Conservation (phyloP, 2,797 vertebrate genomes). For the Xyrichtys novacula region DNA sequence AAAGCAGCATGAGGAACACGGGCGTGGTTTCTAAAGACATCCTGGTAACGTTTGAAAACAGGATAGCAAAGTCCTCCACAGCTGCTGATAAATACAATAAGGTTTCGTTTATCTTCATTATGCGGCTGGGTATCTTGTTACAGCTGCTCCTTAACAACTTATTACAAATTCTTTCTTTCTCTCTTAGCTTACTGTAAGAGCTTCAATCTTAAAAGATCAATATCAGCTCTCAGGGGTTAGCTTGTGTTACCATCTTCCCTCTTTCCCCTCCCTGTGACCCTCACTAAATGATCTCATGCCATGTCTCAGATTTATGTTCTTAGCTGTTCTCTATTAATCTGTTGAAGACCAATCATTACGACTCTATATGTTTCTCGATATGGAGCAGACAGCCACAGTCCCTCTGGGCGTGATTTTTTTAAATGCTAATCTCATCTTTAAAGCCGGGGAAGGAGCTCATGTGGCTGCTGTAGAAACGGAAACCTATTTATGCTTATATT, state of each 20-base stretch:
- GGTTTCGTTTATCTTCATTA: slow-evolving; percentile 66
- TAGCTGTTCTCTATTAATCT: slow-evolving; percentile 42
- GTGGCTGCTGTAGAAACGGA: slow-evolving; percentile 18
- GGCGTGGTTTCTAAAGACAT: slow-evolving; percentile 68
- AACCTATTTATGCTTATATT: slow-evolving; percentile 36
- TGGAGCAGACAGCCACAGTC: slow-evolving; percentile 18
- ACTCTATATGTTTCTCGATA: slow-evolving; percentile 43
- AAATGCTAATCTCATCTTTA: slow-evolving; percentile 48
- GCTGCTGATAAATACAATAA: slow-evolving; percentile 62
- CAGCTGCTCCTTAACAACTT: slow-evolving; percentile 53
- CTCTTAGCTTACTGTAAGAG: slow-evolving; percentile 11
- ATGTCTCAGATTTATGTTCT: slow-evolving; percentile 57
- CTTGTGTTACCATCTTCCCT: slow-evolving; percentile 47
- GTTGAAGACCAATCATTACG: slow-evolving; percentile 41
- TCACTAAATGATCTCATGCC: slow-evolving; percentile 52
- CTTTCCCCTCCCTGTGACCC: slow-evolving; percentile 26
- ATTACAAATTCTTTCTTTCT: slow-evolving; percentile 20
- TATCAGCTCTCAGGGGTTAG: slow-evolving; percentile 44
- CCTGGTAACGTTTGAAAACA: slow-evolving; percentile 48
- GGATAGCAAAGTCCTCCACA: slow-evolving; percentile 60
- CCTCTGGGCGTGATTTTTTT: slow-evolving; percentile 34
- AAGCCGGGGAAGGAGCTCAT: slow-evolving; percentile 32
- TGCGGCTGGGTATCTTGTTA: slow-evolving; percentile 57
- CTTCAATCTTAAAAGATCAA: slow-evolving; percentile 48
- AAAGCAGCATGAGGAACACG: slow-evolving; percentile 40